Evolutionary conservation across 2,888 invertebrate species (phyloP), one percentile per base, ranked within the genome.

Genomic region (Rotaria macrura): DNA sequence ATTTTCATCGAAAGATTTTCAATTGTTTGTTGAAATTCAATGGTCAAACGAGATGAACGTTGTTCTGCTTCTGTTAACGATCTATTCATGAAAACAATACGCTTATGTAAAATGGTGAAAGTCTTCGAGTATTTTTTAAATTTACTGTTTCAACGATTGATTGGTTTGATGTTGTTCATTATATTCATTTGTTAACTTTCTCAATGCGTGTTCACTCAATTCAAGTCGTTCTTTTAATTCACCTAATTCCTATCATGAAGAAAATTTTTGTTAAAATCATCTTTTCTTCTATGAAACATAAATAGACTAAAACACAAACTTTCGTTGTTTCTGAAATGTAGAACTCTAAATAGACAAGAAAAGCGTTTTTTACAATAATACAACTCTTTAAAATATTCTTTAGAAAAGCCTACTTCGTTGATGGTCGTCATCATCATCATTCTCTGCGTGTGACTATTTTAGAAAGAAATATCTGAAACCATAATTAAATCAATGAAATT

Each of bases 31-130:
- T 79, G 79, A 79, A 79, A 79, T 79, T 79, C 79, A 79, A 7
- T n/a, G 0, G 79, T 79, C 6, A 79, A 43, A n/a, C n/a, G 40
- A 10, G n/a, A 12, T 49, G 23, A 23, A 25, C 25, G 23, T 43
- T 43, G 43, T 79, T 84, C 74, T 57, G 87, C 90, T 90, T 89
- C 94, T 93, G 85, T 95, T 94, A 7, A 95, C 94, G 89, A 94
- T 94, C 89, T 96, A 95, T 40, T n/a, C n/a, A 52, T 1, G 2
- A 43, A 43, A 9, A 17, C 17, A 49, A 10, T 25, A 40, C n/a
- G 29, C 4, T 1, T 12, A 29, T 3, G 1, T 29, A 57, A 1
- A 43, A 43, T 7, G 10, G 10, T 43, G 10, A 43, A 5, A 43
- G 5, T 43, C 43, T 49, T 1, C 49, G 47, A 47, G 2, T 49